Evolutionary conservation across 1,140 invertebrate genomes (phyloP).

Genomic region (Drosophila ananassae): DNA sequence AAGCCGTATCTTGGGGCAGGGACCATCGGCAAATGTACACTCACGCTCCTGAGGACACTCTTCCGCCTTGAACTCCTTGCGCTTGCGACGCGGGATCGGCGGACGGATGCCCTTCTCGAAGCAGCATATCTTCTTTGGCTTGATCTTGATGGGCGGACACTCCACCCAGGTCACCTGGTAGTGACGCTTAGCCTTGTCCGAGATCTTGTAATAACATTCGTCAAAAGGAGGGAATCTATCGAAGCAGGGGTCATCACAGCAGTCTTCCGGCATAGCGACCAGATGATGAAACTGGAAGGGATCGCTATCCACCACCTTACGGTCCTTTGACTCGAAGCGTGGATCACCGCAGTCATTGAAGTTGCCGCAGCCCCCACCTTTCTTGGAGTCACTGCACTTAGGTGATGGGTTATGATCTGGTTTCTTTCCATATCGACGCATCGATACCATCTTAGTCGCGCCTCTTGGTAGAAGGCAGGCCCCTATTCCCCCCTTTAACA

Average conservation of each 20-base stretch:
- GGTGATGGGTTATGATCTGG: conserved; percentile 24
- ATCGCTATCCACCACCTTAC: not conserved
- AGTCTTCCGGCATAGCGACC: not conserved
- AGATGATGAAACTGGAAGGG: conserved; percentile 32
- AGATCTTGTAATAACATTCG: conserved; percentile 54
- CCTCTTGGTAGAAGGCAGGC: not conserved
- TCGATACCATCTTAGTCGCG: not conserved
- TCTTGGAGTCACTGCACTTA: not conserved
- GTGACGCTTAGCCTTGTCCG: conserved; percentile 58
- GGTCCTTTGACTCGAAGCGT: not conserved
- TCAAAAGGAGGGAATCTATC: conserved; percentile 36
- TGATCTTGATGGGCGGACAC: conserved; percentile 60
- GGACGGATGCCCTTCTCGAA: conserved; percentile 16
- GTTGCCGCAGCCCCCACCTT: not conserved
- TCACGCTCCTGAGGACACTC: not conserved
- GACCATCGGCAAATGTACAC: not conserved
- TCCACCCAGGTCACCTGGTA: conserved; percentile 72
- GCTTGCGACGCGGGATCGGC: conserved; percentile 40
- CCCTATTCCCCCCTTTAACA: not conserved
- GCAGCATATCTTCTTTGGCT: conserved; percentile 68
- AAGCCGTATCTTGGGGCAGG: conserved; percentile 32
- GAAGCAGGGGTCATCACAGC: not conserved
- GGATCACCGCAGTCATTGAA: conserved; percentile 13
- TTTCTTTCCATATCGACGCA: not conserved
- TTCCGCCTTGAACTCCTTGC: not conserved